Percentiles rank a stretch among this genome's conserved stretches.
Evolutionary conservation across 1,140 invertebrate species (phyloP).

Genomic region (Pogonomyrmex barbatus): DNA sequence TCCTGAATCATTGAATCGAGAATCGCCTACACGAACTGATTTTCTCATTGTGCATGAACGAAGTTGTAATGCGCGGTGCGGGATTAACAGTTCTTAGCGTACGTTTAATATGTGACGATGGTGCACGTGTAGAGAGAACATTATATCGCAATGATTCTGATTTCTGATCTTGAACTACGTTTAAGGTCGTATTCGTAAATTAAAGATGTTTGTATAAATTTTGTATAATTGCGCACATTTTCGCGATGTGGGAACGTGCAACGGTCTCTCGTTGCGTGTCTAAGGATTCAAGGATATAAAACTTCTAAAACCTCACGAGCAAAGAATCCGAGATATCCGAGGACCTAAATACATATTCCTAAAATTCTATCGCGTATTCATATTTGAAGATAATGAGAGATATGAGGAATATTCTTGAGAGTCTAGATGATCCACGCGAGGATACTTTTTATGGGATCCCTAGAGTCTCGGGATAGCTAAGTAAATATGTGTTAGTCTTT

Average conservation of each 20-base stretch:
- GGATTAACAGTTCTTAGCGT: constrained; percentile 31
- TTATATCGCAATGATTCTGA: constrained; percentile 11
- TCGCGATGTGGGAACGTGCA: background rate
- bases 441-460: background rate
- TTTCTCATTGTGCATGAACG: constrained; percentile 45
- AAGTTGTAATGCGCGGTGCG: constrained; percentile 31
- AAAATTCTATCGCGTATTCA: background rate
- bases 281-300: constrained; percentile 32
- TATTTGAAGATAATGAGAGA: background rate
- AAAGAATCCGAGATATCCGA: background rate
- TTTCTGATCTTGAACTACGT: background rate
- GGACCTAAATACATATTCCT: background rate
- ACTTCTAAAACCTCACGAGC: background rate
- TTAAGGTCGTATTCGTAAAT: background rate
- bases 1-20: background rate
- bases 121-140: constrained; percentile 22
- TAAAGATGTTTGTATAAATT: background rate
- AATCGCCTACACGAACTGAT: constrained; percentile 45
- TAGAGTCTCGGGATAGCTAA: constrained; percentile 7
- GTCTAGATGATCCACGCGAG: background rate
- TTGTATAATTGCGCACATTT: background rate
- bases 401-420: constrained; percentile 4
- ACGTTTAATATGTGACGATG: constrained; percentile 42
- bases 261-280: background rate
- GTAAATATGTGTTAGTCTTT: constrained; percentile 73